phyloP scores from a whole-genome alignment of 1,140 invertebrate genomes.

The Cydia amplana region DNA sequence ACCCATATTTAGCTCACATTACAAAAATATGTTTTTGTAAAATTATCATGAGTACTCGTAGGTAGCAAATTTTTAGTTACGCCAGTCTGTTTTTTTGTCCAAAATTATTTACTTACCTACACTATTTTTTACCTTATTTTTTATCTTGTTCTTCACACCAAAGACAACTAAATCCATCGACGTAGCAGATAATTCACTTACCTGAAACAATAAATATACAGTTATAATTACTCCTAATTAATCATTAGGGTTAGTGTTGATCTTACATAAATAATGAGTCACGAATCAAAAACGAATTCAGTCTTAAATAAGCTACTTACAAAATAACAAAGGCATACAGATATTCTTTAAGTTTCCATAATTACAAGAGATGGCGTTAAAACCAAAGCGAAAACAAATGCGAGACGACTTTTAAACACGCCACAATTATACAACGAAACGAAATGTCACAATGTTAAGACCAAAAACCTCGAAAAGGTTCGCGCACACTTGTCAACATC shows the following conservation, averaged over 20 bases:
- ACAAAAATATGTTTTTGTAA: background rate
- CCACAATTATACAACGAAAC: conserved; percentile 14
- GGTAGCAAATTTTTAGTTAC: too few relatives aligned
- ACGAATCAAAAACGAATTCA: too few relatives aligned
- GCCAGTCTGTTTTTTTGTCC: too few relatives aligned
- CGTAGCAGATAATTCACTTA: background rate
- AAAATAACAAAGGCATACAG: background rate
- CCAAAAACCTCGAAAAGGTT: conserved; percentile 9
- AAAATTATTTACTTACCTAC: too few relatives aligned
- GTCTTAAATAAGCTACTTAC: background rate
- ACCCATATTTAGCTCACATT: background rate
- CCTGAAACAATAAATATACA: background rate
- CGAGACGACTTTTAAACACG: background rate
- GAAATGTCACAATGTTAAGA: conserved; percentile 19
- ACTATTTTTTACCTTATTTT: background rate
- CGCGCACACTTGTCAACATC: too few relatives aligned
- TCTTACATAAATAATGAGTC: too few relatives aligned
- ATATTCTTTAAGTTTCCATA: background rate
- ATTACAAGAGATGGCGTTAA: conserved; percentile 12
- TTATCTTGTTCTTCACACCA: background rate
- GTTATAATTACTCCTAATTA: background rate
- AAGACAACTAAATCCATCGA: background rate
- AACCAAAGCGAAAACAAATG: conserved; percentile 7
- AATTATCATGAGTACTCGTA: too few relatives aligned
- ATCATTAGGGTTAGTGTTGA: too few relatives aligned